Evolutionary conservation across 2,888 invertebrate species (phyloP), one percentile per base, ranked within the genome.

Genomic region (Aricia artaxerxes): DNA sequence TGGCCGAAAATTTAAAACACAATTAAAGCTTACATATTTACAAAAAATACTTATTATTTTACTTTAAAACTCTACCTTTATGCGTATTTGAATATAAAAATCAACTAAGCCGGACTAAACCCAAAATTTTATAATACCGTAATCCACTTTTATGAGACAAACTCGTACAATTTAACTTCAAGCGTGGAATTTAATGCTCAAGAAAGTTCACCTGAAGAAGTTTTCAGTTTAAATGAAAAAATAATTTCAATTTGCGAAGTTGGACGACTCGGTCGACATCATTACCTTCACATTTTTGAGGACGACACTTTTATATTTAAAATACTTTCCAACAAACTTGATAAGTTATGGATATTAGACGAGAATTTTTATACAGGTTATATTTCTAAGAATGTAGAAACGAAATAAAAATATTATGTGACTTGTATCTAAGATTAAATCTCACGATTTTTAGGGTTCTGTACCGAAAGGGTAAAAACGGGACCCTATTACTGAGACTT

Each of bases 181-280:
- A 88, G 85, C 87, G 85, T 85, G 82, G 88, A 91, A 92, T 89
- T 88, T 88, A 88, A 86, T 86, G 86, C 89, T 90, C 88, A 88
- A 85, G 84, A 87, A 92, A 92, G 84, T 93, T 91, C 86, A 91
- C 92, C 93, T 92, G 92, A 88, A 89, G 75, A 85, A 88, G 85
- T 89, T 88, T 83, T 87, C 87, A 88, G 90, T 91, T 92, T 90
- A 92, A 93, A 93, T 93, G 93, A 94, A 94, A 93, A 93, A 94
- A 93, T 93, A 92, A 94, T 93, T 93, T 93, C 92, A 93, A 92
- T 93, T 93, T 90, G 88, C 84, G 84, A 88, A 88, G 88, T 89
- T 88, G 82, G 84, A 85, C 83, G 81, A 87, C 85, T 86, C 87
- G 81, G 85, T 82, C 88, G 88, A 89, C 89, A 86, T 89, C 89